phyloP scores from a whole-genome alignment of 2,797 vertebrate genomes.

The Dallia pectoralis region DNA sequence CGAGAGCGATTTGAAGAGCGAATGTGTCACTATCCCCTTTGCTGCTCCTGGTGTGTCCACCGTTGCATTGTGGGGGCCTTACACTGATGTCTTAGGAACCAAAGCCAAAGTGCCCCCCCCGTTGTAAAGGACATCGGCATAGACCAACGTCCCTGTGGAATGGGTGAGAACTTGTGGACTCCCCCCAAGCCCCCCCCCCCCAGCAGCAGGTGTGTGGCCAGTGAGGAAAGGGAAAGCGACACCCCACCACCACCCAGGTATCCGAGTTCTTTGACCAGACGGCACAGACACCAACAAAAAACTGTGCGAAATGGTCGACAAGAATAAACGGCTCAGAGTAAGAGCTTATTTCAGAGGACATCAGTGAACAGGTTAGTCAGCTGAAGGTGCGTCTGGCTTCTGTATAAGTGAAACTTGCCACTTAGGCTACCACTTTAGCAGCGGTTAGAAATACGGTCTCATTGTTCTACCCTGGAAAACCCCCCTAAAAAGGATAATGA shows the following conservation, averaged over 20 bases:
- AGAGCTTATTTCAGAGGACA: not conserved
- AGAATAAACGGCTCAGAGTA: not conserved
- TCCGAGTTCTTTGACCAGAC: conserved; percentile 46
- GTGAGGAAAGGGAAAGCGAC: conserved; percentile 42
- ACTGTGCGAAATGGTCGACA: not conserved
- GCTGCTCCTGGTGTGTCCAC: no score
- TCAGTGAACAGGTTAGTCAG: conserved; percentile 1
- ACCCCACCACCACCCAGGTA: conserved; percentile 46
- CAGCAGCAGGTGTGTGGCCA: conserved; percentile 40
- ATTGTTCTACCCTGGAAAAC: conserved; percentile 51
- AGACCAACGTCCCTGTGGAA: no score
- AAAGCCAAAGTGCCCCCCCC: no score
- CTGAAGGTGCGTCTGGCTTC: conserved; percentile 5
- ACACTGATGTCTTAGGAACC: no score
- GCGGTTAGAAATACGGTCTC: conserved; percentile 49
- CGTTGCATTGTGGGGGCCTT: no score
- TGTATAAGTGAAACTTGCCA: conserved; percentile 36
- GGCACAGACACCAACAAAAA: not conserved
- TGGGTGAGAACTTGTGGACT: no score
- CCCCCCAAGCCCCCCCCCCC: conserved; percentile 25
- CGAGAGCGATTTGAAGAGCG: no score
- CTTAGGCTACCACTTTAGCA: no score
- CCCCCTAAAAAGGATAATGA: conserved; percentile 39
- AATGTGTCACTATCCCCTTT: no score
- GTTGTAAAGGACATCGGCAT: no score